Evolutionary conservation across 1,140 invertebrate genomes (phyloP), one percentile per base, ranked within the genome.

Genomic region (Drosophila parvula): DNA sequence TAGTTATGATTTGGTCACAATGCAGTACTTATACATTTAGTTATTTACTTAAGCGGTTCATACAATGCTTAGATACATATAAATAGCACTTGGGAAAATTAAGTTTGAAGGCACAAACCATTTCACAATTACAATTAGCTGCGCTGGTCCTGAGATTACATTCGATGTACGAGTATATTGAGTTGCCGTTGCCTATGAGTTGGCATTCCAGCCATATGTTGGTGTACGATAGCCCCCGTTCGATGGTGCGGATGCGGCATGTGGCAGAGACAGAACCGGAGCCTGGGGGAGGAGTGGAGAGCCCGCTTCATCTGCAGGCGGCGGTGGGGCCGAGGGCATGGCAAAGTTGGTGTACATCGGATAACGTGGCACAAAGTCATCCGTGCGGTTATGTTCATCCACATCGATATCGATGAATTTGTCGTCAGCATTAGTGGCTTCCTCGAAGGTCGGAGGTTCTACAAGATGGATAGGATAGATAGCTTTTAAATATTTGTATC

Each of bases 291-390:
- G n/a, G 1, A 64, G 40, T 0, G 73, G 44, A 7, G 62, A 34
- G 6, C 12, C 30, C 0, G 43, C 44, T 4, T 40, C 6, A 2
- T 71, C 80, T 27, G 18, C 8, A 0, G 57, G 8, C 8, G 41
- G 71, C 9, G 86, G 65, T 2, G 65, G 80, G 2, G 84, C 86
- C 38, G 86, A 36, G 1, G 86, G 86, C 48, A 27, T 48, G 1
- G 86, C 86, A 51, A 90, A 90, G 44, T 90, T 85, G 3, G 79
- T 85, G 47, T 90, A 90, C 86, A 90, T 90, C 8, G 90, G 90
- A 69, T 91, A 91, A 22, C 76, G 74, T 4, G 90, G 90, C 38
- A 89, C 63, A 11, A 90, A 91, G 44, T 84, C 88, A 51, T 90
- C 85, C 3, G 68, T 78, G n/a, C 78, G 75, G 70, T 90, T 74